Evolutionary conservation across 1,140 invertebrate species (phyloP), one percentile per base, ranked within the genome.

Genomic region (Ptiloglossa arizonensis): DNA sequence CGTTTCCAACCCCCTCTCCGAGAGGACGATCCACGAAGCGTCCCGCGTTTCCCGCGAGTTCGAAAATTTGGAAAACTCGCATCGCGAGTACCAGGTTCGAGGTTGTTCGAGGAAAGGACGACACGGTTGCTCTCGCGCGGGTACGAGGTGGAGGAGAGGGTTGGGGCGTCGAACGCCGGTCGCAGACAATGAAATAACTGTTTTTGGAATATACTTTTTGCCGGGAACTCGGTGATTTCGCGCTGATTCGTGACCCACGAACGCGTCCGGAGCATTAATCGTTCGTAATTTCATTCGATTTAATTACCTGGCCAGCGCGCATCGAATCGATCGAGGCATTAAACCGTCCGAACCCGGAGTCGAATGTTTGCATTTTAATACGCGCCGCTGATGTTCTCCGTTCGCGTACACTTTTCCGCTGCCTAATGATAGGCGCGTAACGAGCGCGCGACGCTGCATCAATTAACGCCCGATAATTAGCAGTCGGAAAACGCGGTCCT

Each of bases 211-310:
- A 81, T 50, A 81, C 73, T 85, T 84, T 84, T 85, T 78, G 73
- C 35, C 63, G 56, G 57, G 59, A 46, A 81, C 73, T 81, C 73
- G 29, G 75, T 70, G 74, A 86, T 81, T 80, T 77, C 67, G 73
- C 62, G 72, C 54, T 67, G 73, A 76, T 76, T 76, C 86, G 79
- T 82, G 79, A 72, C 73, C 75, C 79, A 76, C 67, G 75, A 75
- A 68, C 81, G 83, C 84, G 82, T 81, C 50, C 82, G 60, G 80
- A 74, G 75, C 86, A 86, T 89, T 87, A 89, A 89, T 87, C 86
- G 89, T 86, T 81, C 82, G 86, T 90, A 90, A 91, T 91, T 91
- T 88, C 87, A 89, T 90, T 90, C 85, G 83, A 90, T 90, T 91
- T 89, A 89, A 90, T 90, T 88, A 85, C 85, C 85, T 71, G 83